phyloP scores from a whole-genome alignment of 2,113 vertebrate genomes.

The Zosterops japonicus region DNA sequence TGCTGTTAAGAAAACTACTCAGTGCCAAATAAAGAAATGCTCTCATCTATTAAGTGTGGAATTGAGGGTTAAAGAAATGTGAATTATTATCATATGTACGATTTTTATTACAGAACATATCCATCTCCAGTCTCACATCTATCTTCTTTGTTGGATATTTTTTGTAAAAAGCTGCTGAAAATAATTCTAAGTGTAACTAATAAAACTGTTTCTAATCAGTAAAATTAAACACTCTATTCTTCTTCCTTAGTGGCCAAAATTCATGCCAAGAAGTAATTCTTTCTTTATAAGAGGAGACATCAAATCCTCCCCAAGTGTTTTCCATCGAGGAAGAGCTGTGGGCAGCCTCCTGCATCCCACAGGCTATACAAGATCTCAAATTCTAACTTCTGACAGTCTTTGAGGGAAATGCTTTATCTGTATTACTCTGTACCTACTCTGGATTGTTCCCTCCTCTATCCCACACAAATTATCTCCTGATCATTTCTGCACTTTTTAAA shows the following conservation, averaged over 20 bases:
- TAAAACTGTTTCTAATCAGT: neutral
- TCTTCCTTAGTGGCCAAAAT: neutral
- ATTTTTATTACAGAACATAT: neutral
- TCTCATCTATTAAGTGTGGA: neutral
- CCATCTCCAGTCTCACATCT: neutral
- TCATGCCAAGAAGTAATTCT: neutral
- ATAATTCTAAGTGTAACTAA: neutral
- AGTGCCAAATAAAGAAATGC: neutral
- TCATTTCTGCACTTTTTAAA: neutral
- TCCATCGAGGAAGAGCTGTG: neutral
- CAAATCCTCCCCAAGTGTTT: neutral
- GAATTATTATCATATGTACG: neutral
- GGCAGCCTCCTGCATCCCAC: neutral
- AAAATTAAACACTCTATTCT: neutral
- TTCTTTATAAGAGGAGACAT: neutral
- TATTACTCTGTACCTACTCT: neutral
- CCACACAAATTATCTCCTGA: neutral
- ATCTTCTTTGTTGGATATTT: neutral
- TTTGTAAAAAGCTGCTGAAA: neutral
- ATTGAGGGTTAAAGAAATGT: neutral
- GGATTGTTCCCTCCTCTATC: neutral
- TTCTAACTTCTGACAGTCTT: neutral
- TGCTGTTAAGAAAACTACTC: neutral
- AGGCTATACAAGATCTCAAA: neutral
- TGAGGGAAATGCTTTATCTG: neutral